A percentile compares a stretch with the other conserved stretches of the same genome.
phyloP scores from a whole-genome alignment of 2,797 vertebrate species.

The Pangasius mekongensis region DNA sequence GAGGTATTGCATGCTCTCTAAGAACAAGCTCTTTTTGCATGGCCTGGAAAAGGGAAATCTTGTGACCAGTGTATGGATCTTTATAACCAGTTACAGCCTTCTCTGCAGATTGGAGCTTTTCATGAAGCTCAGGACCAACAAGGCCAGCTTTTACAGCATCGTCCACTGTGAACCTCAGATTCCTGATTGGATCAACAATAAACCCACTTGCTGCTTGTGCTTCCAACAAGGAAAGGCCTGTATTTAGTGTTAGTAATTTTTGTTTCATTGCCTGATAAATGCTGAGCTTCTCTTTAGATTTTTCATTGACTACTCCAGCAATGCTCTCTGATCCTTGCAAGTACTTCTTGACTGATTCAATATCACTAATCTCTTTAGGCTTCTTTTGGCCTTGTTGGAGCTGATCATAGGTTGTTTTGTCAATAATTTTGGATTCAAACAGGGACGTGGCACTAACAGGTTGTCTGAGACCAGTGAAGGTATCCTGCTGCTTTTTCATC shows the following conservation, averaged over 20 bases:
- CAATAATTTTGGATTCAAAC: constrained; percentile 80
- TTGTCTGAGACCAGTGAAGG: constrained; percentile 79
- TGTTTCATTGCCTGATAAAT: constrained; percentile 90
- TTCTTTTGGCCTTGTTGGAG: constrained; percentile 84
- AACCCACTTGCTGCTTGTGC: constrained; percentile 94
- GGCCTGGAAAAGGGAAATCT: constrained; percentile 93
- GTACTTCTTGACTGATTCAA: constrained; percentile 79
- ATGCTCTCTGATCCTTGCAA: constrained; percentile 83
- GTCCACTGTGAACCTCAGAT: constrained; percentile 85
- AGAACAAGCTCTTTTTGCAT: constrained; percentile 91
- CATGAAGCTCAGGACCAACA: constrained; percentile 91
- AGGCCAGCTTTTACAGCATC: constrained; percentile 90
- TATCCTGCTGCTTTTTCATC: constrained; percentile 74
- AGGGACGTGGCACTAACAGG: constrained; percentile 78
- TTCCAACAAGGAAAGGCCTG: constrained; percentile 85
- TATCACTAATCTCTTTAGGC: constrained; percentile 81
- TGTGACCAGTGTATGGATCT: constrained; percentile 90
- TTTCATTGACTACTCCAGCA: constrained; percentile 82
- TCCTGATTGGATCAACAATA: constrained; percentile 85
- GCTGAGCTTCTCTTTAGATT: constrained; percentile 84
- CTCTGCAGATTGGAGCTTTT: constrained; percentile 91
- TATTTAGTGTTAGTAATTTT: constrained; percentile 82
- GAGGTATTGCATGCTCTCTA: constrained; percentile 84
- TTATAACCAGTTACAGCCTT: constrained; percentile 92
- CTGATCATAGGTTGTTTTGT: constrained; percentile 77